Base-by-base conservation (phyloP, 1,140 invertebrate genomes). In the Drosophila kurseongensis region DNA sequence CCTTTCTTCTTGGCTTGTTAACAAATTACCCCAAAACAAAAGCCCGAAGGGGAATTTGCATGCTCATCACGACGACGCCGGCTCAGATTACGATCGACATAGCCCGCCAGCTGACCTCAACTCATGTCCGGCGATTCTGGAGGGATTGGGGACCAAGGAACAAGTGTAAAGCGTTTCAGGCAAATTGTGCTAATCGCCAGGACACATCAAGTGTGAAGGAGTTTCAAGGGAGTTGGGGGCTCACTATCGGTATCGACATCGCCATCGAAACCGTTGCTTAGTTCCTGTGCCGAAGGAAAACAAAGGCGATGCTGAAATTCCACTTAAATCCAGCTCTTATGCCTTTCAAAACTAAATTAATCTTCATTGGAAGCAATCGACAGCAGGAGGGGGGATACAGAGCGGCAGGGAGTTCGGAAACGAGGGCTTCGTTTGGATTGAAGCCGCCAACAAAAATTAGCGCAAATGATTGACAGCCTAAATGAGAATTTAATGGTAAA, bases 401-500 rank as follows among this genome's bases (percentile, higher is more conserved):
- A 10, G 60, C 32, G 13, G 36, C 29, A 51, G 35, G 38, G 44
- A 55, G 32, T 29, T 12, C n/a, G 27, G 61, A 44, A 50, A 66
- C 36, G 45, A 44, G 47, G 44, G 41, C 57, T 68, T 27, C 63
- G 38, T 60, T 80, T 44, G 69, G 56, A 62, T 56, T 67, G 63
- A 71, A 72, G 75, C 74, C 66, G 65, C 67, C 73, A 75, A 56
- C 69, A 91, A 86, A 90, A 90, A 90, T 90, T 90, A 86, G 88
- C 88, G 77, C 88, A 86, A 86, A 88, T 90, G 86, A 90, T 90
- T 90, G 86, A 90, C 86, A 90, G 86, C 79, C 80, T 86, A 90
- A 90, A 90, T 90, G 86, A 69, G 86, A 90, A 91, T 90, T 90
- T 90, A 90, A 90, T 90, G 86, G 86, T 80, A 78, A 89, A 84